Conservation (phyloP, 2,797 vertebrate genomes). For the Cirrhinus molitorella region DNA sequence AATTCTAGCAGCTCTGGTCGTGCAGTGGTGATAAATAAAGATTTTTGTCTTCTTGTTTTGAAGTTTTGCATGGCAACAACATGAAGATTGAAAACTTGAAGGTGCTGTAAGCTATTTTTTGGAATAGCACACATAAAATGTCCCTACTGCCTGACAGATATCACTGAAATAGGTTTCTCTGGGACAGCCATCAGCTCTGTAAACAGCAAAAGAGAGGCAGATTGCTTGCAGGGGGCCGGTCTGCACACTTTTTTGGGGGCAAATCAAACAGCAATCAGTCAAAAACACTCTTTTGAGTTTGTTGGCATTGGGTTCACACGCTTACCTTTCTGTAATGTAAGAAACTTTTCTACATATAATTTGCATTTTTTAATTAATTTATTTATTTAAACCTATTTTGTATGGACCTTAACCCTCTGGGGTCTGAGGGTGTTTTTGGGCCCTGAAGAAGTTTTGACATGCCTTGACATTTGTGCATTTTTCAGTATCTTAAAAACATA, state of each 20-base stretch:
- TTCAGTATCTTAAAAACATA: no score
- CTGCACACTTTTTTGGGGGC: no score
- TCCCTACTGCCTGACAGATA: background rate
- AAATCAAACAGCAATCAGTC: background rate
- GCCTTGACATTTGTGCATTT: no score
- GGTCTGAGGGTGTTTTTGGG: no score
- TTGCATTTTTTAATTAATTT: no score
- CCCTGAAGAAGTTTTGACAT: no score
- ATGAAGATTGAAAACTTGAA: constrained; percentile 1
- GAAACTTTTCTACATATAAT: background rate
- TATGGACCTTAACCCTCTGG: no score
- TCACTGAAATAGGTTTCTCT: background rate
- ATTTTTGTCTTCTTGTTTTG: background rate
- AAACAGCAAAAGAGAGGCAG: background rate
- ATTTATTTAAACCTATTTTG: no score
- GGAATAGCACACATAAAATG: background rate
- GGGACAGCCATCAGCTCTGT: background rate
- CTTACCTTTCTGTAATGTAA: background rate
- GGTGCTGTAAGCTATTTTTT: background rate
- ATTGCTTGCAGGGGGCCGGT: background rate
- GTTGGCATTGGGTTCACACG: background rate
- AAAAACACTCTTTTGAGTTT: background rate
- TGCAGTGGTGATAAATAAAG: background rate
- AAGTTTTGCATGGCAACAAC: constrained; percentile 2
- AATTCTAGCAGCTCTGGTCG: background rate